Conservation (phyloP, 2,888 invertebrate genomes). For the Parnassius orleans region DNA sequence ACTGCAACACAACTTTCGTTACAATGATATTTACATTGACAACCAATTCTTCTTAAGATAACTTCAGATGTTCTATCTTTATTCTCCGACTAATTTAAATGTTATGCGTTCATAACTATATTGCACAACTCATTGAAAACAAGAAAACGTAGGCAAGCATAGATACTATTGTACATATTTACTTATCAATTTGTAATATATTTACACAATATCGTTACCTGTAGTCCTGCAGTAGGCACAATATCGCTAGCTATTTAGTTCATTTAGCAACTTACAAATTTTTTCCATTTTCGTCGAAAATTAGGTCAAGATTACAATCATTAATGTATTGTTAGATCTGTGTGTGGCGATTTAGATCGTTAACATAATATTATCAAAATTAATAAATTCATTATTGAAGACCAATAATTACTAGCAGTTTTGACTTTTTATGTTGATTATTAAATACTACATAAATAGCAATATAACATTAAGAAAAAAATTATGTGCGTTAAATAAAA, state of each 20-base stretch:
- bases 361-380: constrained; percentile 3
- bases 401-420: constrained; percentile 1
- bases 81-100: constrained; percentile 44
- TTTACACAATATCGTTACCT: constrained; percentile 44
- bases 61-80: constrained; percentile 29
- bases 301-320: constrained; percentile 73
- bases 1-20: constrained; percentile 30
- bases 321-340: constrained; percentile 34
- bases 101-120: constrained; percentile 40
- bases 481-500: constrained; percentile 48
- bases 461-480: background rate
- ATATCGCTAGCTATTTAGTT: constrained; percentile 35
- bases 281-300: constrained; percentile 45
- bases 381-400: constrained; percentile 30
- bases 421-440: background rate
- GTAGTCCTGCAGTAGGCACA: constrained; percentile 33
- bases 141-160: constrained; percentile 37
- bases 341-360: constrained; percentile 2
- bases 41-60: too few relatives aligned
- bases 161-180: constrained; percentile 13
- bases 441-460: too few relatives aligned
- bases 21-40: background rate
- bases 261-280: constrained; percentile 36
- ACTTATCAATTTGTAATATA: constrained; percentile 38
- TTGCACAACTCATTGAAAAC: constrained; percentile 66